Percentiles rank a stretch among this genome's conserved stretches.
These are phyloP conservation scores for Torymus tubicola DNA, from an alignment of 2,888 invertebrate genomes.

Conservation along the genomic window DNA sequence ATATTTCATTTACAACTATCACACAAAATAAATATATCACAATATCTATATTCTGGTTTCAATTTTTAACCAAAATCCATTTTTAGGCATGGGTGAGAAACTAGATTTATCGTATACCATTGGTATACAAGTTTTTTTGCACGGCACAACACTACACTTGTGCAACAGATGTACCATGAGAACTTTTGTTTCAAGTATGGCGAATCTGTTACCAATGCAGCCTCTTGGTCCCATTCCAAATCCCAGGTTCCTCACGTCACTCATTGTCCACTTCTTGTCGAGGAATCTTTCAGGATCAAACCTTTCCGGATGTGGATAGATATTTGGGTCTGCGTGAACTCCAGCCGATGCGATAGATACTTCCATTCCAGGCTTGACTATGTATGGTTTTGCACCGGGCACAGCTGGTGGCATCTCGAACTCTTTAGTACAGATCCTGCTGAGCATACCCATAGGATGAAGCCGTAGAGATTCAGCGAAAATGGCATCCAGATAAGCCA, in stretches of 20 bases:
- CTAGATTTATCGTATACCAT: constrained; percentile 41
- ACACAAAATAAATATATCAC: too few species aligned
- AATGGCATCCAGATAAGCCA: constrained; percentile 79
- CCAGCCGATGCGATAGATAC: constrained; percentile 68
- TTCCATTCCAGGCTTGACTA: constrained; percentile 65
- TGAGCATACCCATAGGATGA: constrained; percentile 65
- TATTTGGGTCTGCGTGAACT: constrained; percentile 70
- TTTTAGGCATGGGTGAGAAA: constrained; percentile 56
- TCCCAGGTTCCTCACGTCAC: constrained; percentile 7
- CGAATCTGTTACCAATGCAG: constrained; percentile 68
- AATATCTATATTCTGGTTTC: background rate
- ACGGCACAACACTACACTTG: constrained; percentile 53
- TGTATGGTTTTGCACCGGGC: constrained; percentile 65
- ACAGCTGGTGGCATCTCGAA: constrained; percentile 67
- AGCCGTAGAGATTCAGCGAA: constrained; percentile 68
- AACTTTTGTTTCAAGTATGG: constrained; percentile 60
- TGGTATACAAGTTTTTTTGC: constrained; percentile 57
- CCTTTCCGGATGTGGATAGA: constrained; percentile 71
- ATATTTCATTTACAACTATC: too few species aligned
- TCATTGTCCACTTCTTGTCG: constrained; percentile 61
- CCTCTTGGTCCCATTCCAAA: constrained; percentile 71
- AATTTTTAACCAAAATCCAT: constrained; percentile 64
- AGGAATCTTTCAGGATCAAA: constrained; percentile 75
- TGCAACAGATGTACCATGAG: constrained; percentile 59
- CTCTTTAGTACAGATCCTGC: constrained; percentile 65